Base-by-base conservation (phyloP, 2,113 vertebrate genomes). In the Marmota flaviventris region DNA sequence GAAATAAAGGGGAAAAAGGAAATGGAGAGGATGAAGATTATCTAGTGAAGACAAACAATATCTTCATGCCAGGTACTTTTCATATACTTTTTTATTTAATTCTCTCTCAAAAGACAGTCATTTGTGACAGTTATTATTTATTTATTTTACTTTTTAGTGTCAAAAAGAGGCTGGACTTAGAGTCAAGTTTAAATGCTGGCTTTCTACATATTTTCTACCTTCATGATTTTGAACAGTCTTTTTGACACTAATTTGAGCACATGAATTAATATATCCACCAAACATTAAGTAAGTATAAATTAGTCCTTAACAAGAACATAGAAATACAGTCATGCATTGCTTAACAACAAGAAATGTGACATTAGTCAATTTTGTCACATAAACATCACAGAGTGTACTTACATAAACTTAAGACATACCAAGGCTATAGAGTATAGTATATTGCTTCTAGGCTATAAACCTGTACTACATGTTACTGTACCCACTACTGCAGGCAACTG, bases 41-140 rank as follows among this genome's bases (percentile, higher is more conserved):
- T 37, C 53, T 78, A 75, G 24, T 14, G 13, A 24, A 90, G 42
- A 93, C 27, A 63, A 42, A 53, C 11, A 39, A 24, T 32, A 82
- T n/a, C 42, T 93, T 70, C 65, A 25, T 69, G 67, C 91, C 45
- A 53, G 12, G 42, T 56, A 69, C 37, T 88, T 93, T 88, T 85
- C 63, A 69, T 45, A 78, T 8, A 51, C 76, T 42, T 83, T 84
- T 24, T 75, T 78, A 7, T 72, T 93, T 91, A 83, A 83, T 76
- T 90, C 20, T 77, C 20, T 96, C 89, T 72, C 67, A 90, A 85
- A 93, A 94, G 61, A 51, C 32, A 77, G 51, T 6, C 12, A 58
- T 91, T 87, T 58, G 48, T 76, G 29, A 48, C 22, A 42, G 34
- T 16, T 56, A 42, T 76, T 92, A 53, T 61, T 61, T 63, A 58